Evolutionary conservation across 2,888 invertebrate species (phyloP), one percentile per base, ranked within the genome.

Genomic region (Cheilosia vernalis): DNA sequence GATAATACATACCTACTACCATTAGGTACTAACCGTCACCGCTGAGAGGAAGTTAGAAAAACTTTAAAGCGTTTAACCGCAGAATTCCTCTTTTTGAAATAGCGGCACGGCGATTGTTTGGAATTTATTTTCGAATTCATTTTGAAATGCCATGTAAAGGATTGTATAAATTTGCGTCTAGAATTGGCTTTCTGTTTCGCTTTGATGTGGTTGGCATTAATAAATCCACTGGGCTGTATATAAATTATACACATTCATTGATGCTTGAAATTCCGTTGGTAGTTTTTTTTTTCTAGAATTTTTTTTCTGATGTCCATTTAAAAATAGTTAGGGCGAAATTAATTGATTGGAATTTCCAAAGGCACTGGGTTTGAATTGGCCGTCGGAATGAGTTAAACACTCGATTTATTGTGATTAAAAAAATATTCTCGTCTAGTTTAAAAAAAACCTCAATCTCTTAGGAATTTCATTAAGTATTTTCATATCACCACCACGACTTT

Each of bases 181-280:
- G 27, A n/a, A n/a, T 19, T 47, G 7, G 9, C 30, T 47, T 47
- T 27, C 9, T 27, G 17, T 47, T 47, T 53, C 27, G 2, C 66
- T 80, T 80, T 80, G 61, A 55, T 80, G 80, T 55, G 80, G 73
- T 80, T 66, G n/a, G 74, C 61, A 33, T 80, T 42, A 55, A 67
- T 61, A 73, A 74, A 60, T 79, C 60, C 37, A 67, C 49, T 80
- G 61, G 53, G 55, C 15, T 67, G 53, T 67, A 74, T 67, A 61
- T 80, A 67, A 67, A 74, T 74, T 61, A 40, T 19, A 67, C 67
- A 56, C 67, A 74, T 74, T 80, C 61, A 74, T 61, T 53, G 67
- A 74, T 61, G 73, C 37, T 53, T 58, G 58, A 76, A 77, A 78
- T 63, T 55, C 55, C 55, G 13, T 60, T 40, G 13, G 17, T 37